These are phyloP conservation scores for Capra hircus DNA, from an alignment of 2,113 vertebrate species.

Conservation along the genomic window DNA sequence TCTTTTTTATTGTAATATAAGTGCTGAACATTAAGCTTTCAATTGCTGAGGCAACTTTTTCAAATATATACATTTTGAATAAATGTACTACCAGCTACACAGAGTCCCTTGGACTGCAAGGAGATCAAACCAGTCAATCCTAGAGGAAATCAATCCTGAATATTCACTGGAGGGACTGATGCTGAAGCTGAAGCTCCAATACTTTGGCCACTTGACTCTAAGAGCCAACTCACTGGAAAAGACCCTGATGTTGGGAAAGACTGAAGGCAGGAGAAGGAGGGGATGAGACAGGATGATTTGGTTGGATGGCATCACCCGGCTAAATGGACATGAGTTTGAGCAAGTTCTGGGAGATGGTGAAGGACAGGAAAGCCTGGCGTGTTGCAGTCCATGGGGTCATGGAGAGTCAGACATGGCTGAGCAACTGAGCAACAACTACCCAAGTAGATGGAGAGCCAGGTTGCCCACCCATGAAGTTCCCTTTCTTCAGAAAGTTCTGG, in stretches of 20 bases:
- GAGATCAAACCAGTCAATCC: neutral
- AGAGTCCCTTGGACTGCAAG: neutral
- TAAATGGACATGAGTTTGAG: neutral
- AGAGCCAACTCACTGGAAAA: neutral
- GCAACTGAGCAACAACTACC: neutral
- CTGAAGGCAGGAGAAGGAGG: neutral
- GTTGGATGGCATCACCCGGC: neutral
- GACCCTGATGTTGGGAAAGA: neutral
- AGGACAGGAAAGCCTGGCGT: neutral
- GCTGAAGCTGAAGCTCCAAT: neutral
- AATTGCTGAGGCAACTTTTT: neutral
- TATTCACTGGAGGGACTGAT: neutral
- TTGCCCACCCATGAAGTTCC: neutral
- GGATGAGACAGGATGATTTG: neutral
- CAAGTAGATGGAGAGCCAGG: neutral
- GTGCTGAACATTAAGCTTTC: neutral
- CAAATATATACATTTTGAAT: neutral
- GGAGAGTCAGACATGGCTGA: neutral
- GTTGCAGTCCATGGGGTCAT: neutral
- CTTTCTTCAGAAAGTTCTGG: neutral
- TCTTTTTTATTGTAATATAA: neutral
- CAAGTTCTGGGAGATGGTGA: neutral
- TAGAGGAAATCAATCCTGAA: neutral
- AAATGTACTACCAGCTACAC: neutral
- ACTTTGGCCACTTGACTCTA: neutral